Conservation (phyloP, 2,797 vertebrate species). For the Myotis myotis region DNA sequence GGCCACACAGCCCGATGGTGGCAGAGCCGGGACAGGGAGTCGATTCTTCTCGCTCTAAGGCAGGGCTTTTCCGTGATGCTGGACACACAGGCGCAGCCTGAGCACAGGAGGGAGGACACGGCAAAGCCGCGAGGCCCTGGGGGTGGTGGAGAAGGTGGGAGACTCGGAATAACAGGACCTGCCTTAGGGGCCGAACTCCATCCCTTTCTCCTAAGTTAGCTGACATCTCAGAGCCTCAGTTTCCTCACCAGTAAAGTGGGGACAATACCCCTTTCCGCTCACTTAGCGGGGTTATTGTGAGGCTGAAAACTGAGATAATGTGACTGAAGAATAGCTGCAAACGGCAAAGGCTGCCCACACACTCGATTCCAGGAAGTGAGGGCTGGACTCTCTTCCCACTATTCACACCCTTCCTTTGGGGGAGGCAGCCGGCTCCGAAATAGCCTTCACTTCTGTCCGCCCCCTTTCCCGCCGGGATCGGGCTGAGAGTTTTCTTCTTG, state of each 20-base stretch:
- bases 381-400: neutral
- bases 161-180: neutral
- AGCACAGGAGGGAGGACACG: neutral
- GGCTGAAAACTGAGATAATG: neutral
- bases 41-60: neutral
- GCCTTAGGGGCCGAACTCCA: neutral
- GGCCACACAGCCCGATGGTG: neutral
- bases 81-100: neutral
- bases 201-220: neutral
- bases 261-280: neutral
- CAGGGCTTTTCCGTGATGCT: neutral
- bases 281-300: neutral
- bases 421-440: slow-evolving; percentile 41
- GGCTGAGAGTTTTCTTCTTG: slow-evolving; percentile 51
- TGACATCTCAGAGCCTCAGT: neutral
- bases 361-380: slow-evolving; percentile 13
- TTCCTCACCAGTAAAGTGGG: neutral
- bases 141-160: neutral
- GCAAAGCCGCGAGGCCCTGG: neutral
- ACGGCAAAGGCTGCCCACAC: neutral
- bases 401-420: slow-evolving; percentile 47
- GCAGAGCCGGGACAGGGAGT: neutral
- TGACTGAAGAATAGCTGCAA: neutral
- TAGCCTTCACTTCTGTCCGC: slow-evolving; percentile 21
- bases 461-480: neutral